phyloP scores from a whole-genome alignment of 1,140 invertebrate genomes.

The Aplysia californica region DNA sequence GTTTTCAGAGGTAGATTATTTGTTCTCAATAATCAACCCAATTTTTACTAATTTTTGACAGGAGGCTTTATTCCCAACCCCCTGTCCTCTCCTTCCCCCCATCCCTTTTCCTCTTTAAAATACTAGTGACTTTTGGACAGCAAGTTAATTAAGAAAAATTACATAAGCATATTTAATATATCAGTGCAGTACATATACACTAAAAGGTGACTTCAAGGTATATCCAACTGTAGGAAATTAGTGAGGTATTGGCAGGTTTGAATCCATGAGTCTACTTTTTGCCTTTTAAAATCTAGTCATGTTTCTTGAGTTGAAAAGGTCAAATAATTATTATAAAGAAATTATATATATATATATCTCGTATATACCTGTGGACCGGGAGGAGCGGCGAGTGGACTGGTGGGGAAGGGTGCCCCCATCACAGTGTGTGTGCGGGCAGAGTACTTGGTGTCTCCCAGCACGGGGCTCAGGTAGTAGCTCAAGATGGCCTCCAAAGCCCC shows the following conservation, averaged over 20 bases:
- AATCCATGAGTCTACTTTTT: background rate
- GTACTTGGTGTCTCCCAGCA: constrained; percentile 17
- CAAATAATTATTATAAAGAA: background rate
- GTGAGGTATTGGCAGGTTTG: background rate
- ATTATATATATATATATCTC: background rate
- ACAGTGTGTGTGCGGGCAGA: background rate
- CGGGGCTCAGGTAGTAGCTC: constrained; percentile 26
- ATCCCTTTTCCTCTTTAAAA: no score
- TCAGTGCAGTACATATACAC: background rate
- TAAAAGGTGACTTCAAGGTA: background rate
- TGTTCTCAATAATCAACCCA: no score
- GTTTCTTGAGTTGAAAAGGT: background rate
- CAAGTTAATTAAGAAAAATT: no score
- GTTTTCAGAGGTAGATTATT: no score
- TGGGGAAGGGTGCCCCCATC: background rate
- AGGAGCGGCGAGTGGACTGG: background rate
- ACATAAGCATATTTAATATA: no score
- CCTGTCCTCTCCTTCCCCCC: no score
- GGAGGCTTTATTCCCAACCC: no score
- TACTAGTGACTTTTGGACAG: no score
- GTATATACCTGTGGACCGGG: constrained; percentile 8
- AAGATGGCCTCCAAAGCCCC: constrained; percentile 1
- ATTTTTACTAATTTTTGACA: no score
- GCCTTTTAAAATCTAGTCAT: background rate
- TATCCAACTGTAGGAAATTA: background rate